Conservation (phyloP, 2,797 vertebrate genomes). For the Pseudochirops cupreus region DNA sequence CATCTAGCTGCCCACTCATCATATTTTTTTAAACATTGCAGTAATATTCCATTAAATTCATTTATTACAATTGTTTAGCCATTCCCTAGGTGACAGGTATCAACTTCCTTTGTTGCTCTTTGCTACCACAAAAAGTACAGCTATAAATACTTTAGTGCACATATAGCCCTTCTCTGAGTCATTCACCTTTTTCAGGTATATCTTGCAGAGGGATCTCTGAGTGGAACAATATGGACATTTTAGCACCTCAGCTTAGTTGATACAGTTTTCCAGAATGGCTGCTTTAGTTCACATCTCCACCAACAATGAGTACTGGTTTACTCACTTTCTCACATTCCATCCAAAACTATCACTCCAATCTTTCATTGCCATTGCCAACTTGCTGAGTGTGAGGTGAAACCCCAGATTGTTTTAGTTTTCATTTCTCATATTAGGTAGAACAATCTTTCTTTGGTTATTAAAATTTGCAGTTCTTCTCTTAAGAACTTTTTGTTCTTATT, state of each 20-base stretch:
- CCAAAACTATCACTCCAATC: neutral
- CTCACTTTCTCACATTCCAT: neutral
- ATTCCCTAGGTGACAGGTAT: neutral
- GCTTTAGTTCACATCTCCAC: neutral
- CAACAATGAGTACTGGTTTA: neutral
- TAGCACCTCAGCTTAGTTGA: neutral
- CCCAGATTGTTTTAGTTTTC: neutral
- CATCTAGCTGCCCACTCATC: neutral
- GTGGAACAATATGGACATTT: neutral
- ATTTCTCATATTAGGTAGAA: neutral
- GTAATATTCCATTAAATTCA: neutral
- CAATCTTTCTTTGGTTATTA: neutral
- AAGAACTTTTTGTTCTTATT: neutral
- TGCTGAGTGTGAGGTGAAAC: neutral
- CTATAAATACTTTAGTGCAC: neutral
- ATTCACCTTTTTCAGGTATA: neutral
- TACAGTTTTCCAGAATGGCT: neutral
- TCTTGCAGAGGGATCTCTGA: neutral
- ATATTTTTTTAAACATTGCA: neutral
- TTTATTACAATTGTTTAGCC: neutral
- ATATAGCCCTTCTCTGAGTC: neutral
- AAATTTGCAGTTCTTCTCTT: neutral
- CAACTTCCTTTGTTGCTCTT: neutral
- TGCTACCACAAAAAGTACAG: neutral
- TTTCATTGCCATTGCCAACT: neutral